These are phyloP conservation scores for Spatulosminthurus flaviceps DNA, from an alignment of 2,888 invertebrate genomes.

Conservation along the genomic window DNA sequence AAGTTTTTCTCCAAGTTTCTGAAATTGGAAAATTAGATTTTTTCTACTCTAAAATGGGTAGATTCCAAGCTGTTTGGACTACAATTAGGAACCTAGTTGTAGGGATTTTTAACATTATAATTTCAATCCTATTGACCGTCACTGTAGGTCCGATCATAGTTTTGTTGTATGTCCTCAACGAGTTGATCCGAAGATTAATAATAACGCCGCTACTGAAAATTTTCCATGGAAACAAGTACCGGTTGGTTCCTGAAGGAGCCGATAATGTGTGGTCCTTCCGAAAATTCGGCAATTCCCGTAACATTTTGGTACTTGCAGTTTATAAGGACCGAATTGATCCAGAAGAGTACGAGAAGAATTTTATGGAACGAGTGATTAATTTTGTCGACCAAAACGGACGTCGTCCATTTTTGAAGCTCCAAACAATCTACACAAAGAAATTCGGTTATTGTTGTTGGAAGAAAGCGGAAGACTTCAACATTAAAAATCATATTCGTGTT, in stretches of 20 bases:
- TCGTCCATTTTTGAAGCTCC: conserved; percentile 55
- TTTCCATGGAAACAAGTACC: conserved; percentile 33
- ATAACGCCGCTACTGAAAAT: conserved; percentile 43
- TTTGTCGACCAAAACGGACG: conserved; percentile 46
- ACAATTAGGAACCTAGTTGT: too few relatives aligned
- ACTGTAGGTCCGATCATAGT: conserved; percentile 49
- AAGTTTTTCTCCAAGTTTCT: too few relatives aligned
- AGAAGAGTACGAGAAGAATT: conserved; percentile 48
- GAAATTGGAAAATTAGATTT: too few relatives aligned
- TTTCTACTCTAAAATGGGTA: too few relatives aligned
- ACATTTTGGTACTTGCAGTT: conserved; percentile 50
- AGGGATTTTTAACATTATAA: too few relatives aligned
- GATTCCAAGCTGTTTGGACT: too few relatives aligned
- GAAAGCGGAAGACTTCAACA: conserved; percentile 51
- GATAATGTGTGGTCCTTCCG: conserved; percentile 58
- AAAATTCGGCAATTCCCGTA: conserved; percentile 57
- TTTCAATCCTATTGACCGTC: too few relatives aligned
- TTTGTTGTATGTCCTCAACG: conserved; percentile 51
- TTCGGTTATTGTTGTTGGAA: conserved; percentile 58
- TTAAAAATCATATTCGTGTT: conserved; percentile 53
- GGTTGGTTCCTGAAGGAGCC: conserved; percentile 52
- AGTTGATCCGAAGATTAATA: conserved; percentile 50
- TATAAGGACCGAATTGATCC: conserved; percentile 51
- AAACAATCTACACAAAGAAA: conserved; percentile 49
- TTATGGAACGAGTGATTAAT: conserved; percentile 50